Percentiles rank a stretch among this genome's conserved stretches.
These are phyloP conservation scores for Acestrorhynchus altus DNA, from an alignment of 2,797 vertebrate species.

Conservation along the genomic window DNA sequence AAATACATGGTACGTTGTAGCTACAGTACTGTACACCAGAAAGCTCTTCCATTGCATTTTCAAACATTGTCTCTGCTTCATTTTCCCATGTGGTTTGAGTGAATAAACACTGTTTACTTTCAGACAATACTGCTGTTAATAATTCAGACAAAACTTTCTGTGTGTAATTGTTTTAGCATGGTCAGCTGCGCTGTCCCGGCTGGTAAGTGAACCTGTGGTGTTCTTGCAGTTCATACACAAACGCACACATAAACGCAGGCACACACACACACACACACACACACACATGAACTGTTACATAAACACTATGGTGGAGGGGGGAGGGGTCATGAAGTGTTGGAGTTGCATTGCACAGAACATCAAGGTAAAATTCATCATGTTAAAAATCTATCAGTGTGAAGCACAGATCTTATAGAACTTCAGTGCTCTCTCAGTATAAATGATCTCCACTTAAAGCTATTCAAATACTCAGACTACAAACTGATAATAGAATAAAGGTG, in stretches of 20 bases:
- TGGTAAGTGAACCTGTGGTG: neutral
- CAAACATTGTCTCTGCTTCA: too few relatives aligned
- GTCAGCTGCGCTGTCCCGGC: neutral
- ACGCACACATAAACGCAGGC: neutral
- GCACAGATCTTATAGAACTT: too few relatives aligned
- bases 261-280: neutral
- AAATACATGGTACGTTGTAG: neutral
- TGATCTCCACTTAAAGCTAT: too few relatives aligned
- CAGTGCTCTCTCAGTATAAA: too few relatives aligned
- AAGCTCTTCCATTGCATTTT: neutral
- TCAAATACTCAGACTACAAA: too few relatives aligned
- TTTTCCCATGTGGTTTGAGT: neutral
- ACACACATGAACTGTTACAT: too few relatives aligned
- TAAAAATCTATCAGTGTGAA: too few relatives aligned
- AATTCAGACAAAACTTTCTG: conserved; percentile 7
- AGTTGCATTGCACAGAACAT: too few relatives aligned
- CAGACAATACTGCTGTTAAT: conserved; percentile 17
- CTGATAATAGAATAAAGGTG: too few relatives aligned
- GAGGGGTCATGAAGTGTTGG: too few relatives aligned
- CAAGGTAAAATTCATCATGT: too few relatives aligned
- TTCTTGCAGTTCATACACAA: neutral
- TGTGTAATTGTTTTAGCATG: conserved; percentile 8
- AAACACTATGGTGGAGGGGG: too few relatives aligned
- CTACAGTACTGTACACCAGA: neutral
- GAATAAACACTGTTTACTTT: neutral